phyloP scores from a whole-genome alignment of 2,888 invertebrate species.

The Schizaphis graminum region DNA sequence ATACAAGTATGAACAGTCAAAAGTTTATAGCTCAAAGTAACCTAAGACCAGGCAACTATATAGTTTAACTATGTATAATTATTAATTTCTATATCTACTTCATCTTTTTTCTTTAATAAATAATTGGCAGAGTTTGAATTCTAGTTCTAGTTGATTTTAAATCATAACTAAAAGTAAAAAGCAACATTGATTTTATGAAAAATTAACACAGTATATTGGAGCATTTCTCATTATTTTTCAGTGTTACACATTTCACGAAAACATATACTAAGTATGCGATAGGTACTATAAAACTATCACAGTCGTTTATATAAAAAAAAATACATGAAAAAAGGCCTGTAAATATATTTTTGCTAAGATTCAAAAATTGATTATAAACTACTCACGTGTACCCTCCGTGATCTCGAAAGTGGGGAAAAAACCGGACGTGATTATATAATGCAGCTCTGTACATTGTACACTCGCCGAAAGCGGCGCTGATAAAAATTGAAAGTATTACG shows the following conservation, averaged over 20 bases:
- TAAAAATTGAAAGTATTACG: not conserved
- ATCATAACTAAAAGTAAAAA: not conserved
- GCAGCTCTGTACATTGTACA: not conserved
- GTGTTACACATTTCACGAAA: not conserved
- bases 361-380: not conserved
- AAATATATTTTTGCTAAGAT: not conserved
- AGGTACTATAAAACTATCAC: not conserved
- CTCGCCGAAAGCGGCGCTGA: not conserved
- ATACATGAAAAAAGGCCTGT: not conserved
- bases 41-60: not conserved
- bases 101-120: not conserved
- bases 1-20: not conserved
- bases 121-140: not conserved
- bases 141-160: not conserved
- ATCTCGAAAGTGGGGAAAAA: not conserved
- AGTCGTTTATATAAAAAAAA: not conserved
- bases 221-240: not conserved
- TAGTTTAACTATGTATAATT: not conserved
- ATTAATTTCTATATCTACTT: not conserved
- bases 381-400: not conserved
- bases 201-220: not conserved
- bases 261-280: not conserved
- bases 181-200: not conserved
- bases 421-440: not conserved
- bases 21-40: not conserved